These are phyloP conservation scores for Arctopsyche grandis DNA, from an alignment of 1,140 invertebrate species.

Conservation along the genomic window DNA sequence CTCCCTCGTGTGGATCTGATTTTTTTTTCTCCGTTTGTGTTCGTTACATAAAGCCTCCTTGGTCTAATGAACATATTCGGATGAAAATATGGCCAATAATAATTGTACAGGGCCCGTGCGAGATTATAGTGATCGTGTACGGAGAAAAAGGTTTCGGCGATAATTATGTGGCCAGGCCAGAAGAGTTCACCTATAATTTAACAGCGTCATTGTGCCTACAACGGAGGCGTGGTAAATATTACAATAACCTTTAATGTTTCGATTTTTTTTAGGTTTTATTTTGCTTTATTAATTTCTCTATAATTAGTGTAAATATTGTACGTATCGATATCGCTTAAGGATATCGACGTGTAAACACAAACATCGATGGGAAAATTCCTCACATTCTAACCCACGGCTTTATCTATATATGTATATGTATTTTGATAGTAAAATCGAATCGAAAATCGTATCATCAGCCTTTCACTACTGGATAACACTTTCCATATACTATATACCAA, in stretches of 20 bases:
- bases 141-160: conserved; percentile 49
- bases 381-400: neutral
- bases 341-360: neutral
- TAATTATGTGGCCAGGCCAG: conserved; percentile 48
- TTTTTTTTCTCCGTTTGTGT: conserved; percentile 21
- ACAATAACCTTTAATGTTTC: no score
- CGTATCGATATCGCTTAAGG: neutral
- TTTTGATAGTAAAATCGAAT: no score
- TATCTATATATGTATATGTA: no score
- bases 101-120: conserved; percentile 42
- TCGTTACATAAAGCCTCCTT: neutral
- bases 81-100: conserved; percentile 53
- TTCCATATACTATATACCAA: no score
- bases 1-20: conserved; percentile 32
- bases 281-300: conserved; percentile 21
- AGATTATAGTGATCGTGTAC: conserved; percentile 53
- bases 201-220: conserved; percentile 51
- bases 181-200: conserved; percentile 52
- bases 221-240: conserved; percentile 33
- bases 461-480: no score
- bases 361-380: conserved; percentile 1
- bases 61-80: conserved; percentile 35
- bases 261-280: neutral
- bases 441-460: no score
- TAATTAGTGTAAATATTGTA: conserved; percentile 18